Base-by-base conservation (phyloP, 2,888 invertebrate species). In the Heliconius cydno region DNA sequence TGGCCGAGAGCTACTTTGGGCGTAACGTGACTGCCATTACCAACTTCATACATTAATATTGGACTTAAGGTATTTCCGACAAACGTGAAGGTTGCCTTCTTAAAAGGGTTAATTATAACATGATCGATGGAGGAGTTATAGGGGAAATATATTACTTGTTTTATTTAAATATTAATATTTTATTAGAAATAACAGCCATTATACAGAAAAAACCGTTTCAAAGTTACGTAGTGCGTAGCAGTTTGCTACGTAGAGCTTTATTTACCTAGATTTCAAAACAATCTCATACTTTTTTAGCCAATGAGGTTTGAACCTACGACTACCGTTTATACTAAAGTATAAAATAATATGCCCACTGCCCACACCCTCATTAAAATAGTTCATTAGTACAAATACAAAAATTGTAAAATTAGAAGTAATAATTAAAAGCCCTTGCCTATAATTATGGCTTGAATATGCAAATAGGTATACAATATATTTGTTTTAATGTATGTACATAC, bases 1-100 rank as follows among this genome's bases (percentile, higher is more conserved):
- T 79, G 75, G 78, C 52, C 81, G 80, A 80, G 79, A 81, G 78
- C 82, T 82, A 83, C 80, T 92, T 88, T 84, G 86, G 84, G 84
- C 80, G 84, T 85, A 91, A 90, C 91, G 90, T 89, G 87, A 86
- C 79, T 77, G 85, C 88, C 89, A 90, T 92, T 90, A 90, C 84
- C 86, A 91, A 92, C 86, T 91, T 92, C 88, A 85, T 80, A 84
- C 87, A 86, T 87, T 88, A 88, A 88, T 87, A 88, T 84, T 85
- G 84, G 80, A 84, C 86, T 86, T 87, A 85, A 84, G 82, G 79
- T 79, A 74, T 80, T 82, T 79, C 79, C 77, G 78, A 78, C 72
- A 76, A 78, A 82, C 68, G 78, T 72, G 34, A 71, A 82, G 63
- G 74, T 71, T 79, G 73, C 65, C 79, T 72, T 81, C 77, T 79